Evolutionary conservation across 2,113 vertebrate species (phyloP).

Genomic region (Mus spicilegus): DNA sequence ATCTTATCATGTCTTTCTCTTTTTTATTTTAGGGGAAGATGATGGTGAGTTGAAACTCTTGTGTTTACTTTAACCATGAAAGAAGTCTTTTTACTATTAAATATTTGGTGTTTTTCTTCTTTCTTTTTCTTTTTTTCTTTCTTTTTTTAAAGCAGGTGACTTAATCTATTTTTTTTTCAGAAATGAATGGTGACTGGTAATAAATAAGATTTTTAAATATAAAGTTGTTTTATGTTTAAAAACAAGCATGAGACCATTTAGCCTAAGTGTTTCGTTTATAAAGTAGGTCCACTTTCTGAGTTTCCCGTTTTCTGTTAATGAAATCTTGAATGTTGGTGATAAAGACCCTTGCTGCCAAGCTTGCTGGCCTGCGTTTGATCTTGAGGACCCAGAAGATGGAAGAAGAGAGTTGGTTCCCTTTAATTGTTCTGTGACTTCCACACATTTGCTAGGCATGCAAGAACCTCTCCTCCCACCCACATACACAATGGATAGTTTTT

Average conservation of each 20-base stretch:
- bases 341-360: not conserved
- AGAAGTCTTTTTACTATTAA: constrained; percentile 28
- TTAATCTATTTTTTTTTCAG: not conserved
- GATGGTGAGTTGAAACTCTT: constrained; percentile 91
- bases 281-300: not conserved
- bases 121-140: not conserved
- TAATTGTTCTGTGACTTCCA: not conserved
- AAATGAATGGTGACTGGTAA: constrained; percentile 44
- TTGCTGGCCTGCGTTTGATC: not conserved
- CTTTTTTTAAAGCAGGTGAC: not conserved
- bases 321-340: constrained; percentile 45
- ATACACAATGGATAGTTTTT: not conserved
- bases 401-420: not conserved
- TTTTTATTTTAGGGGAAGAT: constrained; percentile 90
- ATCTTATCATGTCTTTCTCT: constrained; percentile 4
- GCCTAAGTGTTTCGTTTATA: not conserved
- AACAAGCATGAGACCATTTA: not conserved
- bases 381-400: not conserved
- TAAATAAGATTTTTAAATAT: constrained; percentile 1
- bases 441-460: not conserved
- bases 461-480: not conserved
- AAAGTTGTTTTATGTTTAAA: constrained; percentile 31
- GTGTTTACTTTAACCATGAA: constrained; percentile 27
- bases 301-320: constrained; percentile 34
- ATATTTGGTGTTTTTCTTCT: constrained; percentile 1